Conservation (phyloP, 2,888 invertebrate genomes). For the Volucella bombylans region DNA sequence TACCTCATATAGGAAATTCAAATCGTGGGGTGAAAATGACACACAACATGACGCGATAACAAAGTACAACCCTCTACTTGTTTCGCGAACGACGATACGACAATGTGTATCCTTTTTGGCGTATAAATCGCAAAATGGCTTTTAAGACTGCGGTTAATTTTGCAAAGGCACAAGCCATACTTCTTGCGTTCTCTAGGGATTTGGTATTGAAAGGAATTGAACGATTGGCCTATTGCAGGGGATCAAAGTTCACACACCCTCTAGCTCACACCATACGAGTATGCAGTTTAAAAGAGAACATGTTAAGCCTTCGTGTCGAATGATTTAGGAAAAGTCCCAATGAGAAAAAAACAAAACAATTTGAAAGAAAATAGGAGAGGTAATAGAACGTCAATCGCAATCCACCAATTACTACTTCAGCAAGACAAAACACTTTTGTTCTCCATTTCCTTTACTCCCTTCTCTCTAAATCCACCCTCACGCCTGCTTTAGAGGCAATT, state of each 20-base stretch:
- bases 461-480: not conserved
- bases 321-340: conserved; percentile 16
- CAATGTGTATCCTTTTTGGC: conserved; percentile 34
- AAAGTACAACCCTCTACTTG: conserved; percentile 46
- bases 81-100: conserved; percentile 9
- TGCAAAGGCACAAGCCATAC: conserved; percentile 50
- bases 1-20: conserved; percentile 42
- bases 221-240: conserved; percentile 54
- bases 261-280: conserved; percentile 2
- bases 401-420: conserved; percentile 6
- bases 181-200: conserved; percentile 37
- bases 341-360: not conserved
- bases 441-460: too few species aligned
- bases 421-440: not conserved
- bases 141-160: conserved; percentile 71
- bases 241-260: conserved; percentile 64
- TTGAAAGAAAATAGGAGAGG: too few species aligned
- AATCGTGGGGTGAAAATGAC: conserved; percentile 60
- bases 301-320: conserved; percentile 54
- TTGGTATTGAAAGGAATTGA: conserved; percentile 56
- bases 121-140: conserved; percentile 63
- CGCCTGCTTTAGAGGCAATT: not conserved
- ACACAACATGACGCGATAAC: conserved; percentile 63
- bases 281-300: conserved; percentile 51
- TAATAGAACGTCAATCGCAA: conserved; percentile 39